These are phyloP conservation scores for Hesperia comma DNA, from an alignment of 2,888 invertebrate genomes.

Conservation along the genomic window DNA sequence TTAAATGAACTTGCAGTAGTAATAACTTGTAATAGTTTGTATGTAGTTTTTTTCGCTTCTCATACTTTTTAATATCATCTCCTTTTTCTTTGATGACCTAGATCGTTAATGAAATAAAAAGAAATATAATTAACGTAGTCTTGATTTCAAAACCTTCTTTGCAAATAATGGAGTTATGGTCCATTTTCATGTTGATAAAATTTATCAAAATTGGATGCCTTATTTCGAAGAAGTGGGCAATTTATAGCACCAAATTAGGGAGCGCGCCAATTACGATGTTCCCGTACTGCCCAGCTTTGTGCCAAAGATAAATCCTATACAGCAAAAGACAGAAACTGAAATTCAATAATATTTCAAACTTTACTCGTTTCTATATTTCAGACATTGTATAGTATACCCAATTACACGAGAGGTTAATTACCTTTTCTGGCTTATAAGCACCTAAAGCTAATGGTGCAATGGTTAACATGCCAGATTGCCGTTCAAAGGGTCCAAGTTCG, in stretches of 20 bases:
- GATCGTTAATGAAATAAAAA: neutral
- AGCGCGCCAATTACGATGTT: neutral
- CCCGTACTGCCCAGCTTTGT: neutral
- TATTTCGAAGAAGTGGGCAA: constrained; percentile 7
- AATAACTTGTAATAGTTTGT: no score
- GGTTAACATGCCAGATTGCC: no score
- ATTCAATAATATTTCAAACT: neutral
- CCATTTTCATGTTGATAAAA: constrained; percentile 3
- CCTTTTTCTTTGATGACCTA: no score
- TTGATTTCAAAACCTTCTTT: neutral
- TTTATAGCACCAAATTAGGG: constrained; percentile 4
- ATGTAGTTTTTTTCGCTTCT: no score
- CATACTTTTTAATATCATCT: no score
- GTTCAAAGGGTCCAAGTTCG: no score
- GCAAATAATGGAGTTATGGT: constrained; percentile 4
- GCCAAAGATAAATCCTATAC: neutral
- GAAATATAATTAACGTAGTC: neutral
- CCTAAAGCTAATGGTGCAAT: no score
- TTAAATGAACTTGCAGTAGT: no score
- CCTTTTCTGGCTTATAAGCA: no score
- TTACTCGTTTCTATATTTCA: neutral
- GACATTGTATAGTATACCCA: no score
- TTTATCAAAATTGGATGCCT: constrained; percentile 6
- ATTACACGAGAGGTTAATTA: no score
- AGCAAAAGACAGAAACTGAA: neutral